These are phyloP conservation scores for Micrastur ruficollis DNA, from an alignment of 2,797 vertebrate genomes.

Conservation along the genomic window DNA sequence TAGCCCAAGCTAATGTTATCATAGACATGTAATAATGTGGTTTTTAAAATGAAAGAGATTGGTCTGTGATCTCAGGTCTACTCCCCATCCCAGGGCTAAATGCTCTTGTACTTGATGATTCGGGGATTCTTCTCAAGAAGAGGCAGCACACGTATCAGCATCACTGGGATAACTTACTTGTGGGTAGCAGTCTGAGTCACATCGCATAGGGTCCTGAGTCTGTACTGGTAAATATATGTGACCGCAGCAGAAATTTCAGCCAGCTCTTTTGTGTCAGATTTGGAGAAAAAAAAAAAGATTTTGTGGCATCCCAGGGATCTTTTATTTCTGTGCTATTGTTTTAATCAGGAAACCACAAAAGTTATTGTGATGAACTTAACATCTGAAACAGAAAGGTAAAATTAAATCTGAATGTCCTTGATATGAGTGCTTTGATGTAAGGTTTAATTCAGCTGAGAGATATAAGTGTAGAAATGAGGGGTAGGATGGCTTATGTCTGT, in stretches of 20 bases:
- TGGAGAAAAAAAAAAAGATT: background rate
- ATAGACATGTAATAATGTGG: background rate
- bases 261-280: background rate
- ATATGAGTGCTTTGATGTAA: background rate
- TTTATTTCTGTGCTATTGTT: background rate
- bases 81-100: background rate
- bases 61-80: background rate
- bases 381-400: background rate
- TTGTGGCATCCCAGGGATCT: background rate
- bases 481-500: slow-evolving; percentile 61
- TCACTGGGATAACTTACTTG: background rate
- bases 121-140: background rate
- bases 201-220: background rate
- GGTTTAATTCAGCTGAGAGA: slow-evolving; percentile 28
- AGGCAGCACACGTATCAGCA: background rate
- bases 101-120: background rate
- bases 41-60: background rate
- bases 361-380: background rate
- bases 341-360: background rate
- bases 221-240: background rate
- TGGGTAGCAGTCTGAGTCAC: background rate
- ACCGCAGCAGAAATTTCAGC: background rate
- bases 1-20: background rate
- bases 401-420: background rate
- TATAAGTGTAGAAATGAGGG: background rate